These are phyloP conservation scores for Eumerus sabulonum DNA, from an alignment of 2,888 invertebrate species.

Conservation along the genomic window DNA sequence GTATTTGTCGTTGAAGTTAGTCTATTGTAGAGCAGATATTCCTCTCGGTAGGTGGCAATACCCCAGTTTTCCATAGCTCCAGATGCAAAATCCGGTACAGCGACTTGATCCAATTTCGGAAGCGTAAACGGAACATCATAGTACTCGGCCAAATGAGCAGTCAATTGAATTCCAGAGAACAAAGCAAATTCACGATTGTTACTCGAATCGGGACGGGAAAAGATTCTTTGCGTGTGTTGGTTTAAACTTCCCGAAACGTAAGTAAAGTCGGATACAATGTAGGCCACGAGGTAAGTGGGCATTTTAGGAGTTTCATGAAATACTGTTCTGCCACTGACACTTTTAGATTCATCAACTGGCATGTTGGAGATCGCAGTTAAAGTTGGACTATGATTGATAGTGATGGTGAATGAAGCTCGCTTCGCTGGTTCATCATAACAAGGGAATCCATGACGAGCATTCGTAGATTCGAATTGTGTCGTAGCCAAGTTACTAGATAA, in stretches of 20 bases:
- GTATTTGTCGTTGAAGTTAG: conserved; percentile 73
- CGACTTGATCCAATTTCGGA: conserved; percentile 92
- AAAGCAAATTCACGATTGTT: conserved; percentile 84
- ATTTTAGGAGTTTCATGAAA: conserved; percentile 81
- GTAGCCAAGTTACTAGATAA: conserved; percentile 79
- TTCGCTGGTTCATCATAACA: conserved; percentile 86
- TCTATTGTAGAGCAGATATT: conserved; percentile 74
- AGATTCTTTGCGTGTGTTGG: conserved; percentile 73
- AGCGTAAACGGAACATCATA: conserved; percentile 87
- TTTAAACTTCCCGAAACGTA: conserved; percentile 71
- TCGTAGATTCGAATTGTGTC: conserved; percentile 83
- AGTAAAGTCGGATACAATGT: conserved; percentile 84
- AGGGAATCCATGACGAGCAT: conserved; percentile 84
- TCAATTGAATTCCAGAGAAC: conserved; percentile 85
- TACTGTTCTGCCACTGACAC: conserved; percentile 70
- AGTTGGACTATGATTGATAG: conserved; percentile 80
- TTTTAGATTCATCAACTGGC: conserved; percentile 32
- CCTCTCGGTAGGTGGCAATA: conserved; percentile 83
- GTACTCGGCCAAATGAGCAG: conserved; percentile 85
- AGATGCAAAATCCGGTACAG: conserved; percentile 90
- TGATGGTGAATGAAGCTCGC: conserved; percentile 83
- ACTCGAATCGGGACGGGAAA: conserved; percentile 74
- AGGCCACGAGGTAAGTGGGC: conserved; percentile 90
- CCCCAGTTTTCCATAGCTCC: conserved; percentile 98
- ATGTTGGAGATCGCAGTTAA: conserved; percentile 73